Percentiles rank a stretch among this genome's conserved stretches.
phyloP scores from a whole-genome alignment of 2,888 invertebrate genomes.

The Drosophila mimica region DNA sequence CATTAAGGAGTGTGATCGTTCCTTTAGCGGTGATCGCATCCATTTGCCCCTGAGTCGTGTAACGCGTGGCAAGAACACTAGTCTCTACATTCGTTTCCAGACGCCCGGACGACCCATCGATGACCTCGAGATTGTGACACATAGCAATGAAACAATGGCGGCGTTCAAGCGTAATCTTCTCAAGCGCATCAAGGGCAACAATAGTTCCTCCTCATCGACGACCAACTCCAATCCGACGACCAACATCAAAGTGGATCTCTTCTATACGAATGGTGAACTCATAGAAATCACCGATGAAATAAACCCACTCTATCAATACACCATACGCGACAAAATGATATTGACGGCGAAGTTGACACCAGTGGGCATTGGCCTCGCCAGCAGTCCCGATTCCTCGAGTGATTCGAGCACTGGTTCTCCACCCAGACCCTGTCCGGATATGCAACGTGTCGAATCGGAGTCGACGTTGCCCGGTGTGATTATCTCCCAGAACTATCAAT shows the following conservation, averaged over 20 bases:
- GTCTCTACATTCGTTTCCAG: constrained; percentile 94
- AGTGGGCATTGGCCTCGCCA: constrained; percentile 89
- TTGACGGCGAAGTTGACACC: constrained; percentile 92
- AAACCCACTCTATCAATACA: constrained; percentile 93
- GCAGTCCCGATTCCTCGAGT: constrained; percentile 96
- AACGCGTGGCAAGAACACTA: constrained; percentile 95
- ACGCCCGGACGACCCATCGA: constrained; percentile 94
- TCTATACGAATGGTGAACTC: constrained; percentile 92
- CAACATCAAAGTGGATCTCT: constrained; percentile 95
- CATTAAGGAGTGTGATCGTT: constrained; percentile 96
- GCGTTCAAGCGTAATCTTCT: constrained; percentile 92
- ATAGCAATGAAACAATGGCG: constrained; percentile 96
- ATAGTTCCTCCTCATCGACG: constrained; percentile 84
- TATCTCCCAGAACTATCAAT: constrained; percentile 92
- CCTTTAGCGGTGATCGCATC: constrained; percentile 94
- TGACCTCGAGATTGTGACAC: constrained; percentile 96
- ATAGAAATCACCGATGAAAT: constrained; percentile 95
- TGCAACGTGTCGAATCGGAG: constrained; percentile 93
- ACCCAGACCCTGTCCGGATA: constrained; percentile 91
- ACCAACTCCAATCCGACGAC: constrained; percentile 85
- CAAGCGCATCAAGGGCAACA: constrained; percentile 85
- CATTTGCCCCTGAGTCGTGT: constrained; percentile 94
- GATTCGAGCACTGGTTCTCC: constrained; percentile 98
- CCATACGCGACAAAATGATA: constrained; percentile 90
- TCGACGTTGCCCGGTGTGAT: constrained; percentile 96